phyloP scores from a whole-genome alignment of 1,140 invertebrate genomes.

The Drosophila leontia region DNA sequence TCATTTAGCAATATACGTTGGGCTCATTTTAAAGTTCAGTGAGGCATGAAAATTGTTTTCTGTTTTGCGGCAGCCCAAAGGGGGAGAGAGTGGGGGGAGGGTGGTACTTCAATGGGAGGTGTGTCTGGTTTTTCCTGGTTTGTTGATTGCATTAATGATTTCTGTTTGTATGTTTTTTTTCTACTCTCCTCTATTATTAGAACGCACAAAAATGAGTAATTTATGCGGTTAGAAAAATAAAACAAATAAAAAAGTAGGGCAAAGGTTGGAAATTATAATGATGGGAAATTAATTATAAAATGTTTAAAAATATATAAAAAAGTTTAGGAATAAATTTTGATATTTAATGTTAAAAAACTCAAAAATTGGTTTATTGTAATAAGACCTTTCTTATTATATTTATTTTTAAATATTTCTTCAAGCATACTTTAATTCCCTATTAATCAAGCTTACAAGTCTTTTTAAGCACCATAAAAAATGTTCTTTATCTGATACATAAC shows the following conservation, averaged over 20 bases:
- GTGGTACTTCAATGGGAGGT: constrained; percentile 26
- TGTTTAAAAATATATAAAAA: too few species aligned
- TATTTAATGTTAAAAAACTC: neutral
- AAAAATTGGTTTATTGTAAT: neutral
- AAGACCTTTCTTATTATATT: neutral
- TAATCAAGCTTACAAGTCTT: neutral
- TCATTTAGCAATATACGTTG: constrained; percentile 60
- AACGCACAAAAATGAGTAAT: constrained; percentile 14
- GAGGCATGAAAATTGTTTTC: constrained; percentile 71
- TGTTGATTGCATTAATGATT: constrained; percentile 50
- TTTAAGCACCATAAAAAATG: neutral
- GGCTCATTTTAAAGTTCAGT: constrained; percentile 63
- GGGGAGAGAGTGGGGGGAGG: too few species aligned
- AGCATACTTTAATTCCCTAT: too few species aligned
- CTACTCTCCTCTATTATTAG: constrained; percentile 12
- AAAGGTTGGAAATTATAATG: neutral
- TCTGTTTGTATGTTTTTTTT: constrained; percentile 1
- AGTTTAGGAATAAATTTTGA: too few species aligned
- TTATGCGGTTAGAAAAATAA: constrained; percentile 9
- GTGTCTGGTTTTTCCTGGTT: constrained; percentile 35
- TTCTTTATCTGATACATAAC: neutral
- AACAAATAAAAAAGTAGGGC: constrained; percentile 5
- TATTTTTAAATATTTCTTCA: too few species aligned
- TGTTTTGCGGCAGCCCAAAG: neutral
- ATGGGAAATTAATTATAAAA: neutral